A percentile compares a stretch with the other conserved stretches of the same genome.
Evolutionary conservation across 2,113 vertebrate genomes (phyloP).

Genomic region (Trogon surrucura): DNA sequence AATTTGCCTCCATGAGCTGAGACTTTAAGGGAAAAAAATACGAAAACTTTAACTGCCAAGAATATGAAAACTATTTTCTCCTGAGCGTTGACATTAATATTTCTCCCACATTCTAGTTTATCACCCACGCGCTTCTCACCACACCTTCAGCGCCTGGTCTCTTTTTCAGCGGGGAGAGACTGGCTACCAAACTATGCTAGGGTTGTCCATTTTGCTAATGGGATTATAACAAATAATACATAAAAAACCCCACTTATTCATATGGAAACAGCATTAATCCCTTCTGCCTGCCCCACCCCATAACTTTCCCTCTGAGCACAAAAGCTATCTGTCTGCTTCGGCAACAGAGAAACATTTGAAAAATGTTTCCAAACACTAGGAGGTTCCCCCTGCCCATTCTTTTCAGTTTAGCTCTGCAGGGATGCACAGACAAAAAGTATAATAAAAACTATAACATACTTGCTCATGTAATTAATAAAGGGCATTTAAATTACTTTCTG

Average conservation of each 20-base stretch:
- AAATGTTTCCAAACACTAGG: conserved; percentile 1
- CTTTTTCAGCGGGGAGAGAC: not conserved
- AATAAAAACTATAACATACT: not conserved
- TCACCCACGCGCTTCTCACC: conserved; percentile 48
- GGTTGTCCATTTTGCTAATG: not conserved
- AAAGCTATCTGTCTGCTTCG: conserved; percentile 26
- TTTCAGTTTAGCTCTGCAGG: not conserved
- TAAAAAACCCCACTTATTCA: not conserved
- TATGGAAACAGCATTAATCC: conserved; percentile 31
- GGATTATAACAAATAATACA: conserved; percentile 1
- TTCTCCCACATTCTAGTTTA: not conserved
- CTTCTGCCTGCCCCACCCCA: conserved; percentile 10
- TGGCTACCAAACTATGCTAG: not conserved
- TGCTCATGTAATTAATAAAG: not conserved
- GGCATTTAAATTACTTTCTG: not conserved
- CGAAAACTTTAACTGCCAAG: not conserved
- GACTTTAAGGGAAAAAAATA: not conserved
- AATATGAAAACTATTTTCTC: not conserved
- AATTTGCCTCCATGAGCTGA: not conserved
- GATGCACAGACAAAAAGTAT: not conserved
- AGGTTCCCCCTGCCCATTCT: not conserved
- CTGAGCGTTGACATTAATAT: not conserved
- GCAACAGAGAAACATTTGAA: conserved; percentile 1
- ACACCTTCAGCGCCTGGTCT: not conserved
- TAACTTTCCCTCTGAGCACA: conserved; percentile 22